Conservation (phyloP, 2,113 vertebrate genomes). For the Pogonocichla stellata region DNA sequence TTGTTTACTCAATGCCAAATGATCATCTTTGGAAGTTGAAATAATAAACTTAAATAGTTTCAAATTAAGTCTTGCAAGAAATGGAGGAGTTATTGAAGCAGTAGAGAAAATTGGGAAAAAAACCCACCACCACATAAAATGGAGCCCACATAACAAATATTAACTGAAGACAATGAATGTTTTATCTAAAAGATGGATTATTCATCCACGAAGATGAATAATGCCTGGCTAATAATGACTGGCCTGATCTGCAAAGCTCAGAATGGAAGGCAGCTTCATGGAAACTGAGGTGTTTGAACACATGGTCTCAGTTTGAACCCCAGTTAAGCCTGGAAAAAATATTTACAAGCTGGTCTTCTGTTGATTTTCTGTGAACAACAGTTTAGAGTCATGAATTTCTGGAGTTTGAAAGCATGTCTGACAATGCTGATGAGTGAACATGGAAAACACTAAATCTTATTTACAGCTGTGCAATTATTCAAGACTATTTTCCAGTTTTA, state of each 20-base stretch:
- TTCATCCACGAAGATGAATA: background rate
- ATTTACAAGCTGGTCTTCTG: background rate
- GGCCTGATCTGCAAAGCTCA: background rate
- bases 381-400: background rate
- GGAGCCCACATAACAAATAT: background rate
- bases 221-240: background rate
- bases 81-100: background rate
- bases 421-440: background rate
- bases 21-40: conserved; percentile 7
- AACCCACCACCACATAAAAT: rapidly evolving
- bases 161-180: background rate
- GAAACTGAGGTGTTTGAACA: background rate
- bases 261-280: background rate
- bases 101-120: background rate
- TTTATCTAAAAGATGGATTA: background rate
- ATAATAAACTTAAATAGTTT: conserved; percentile 32
- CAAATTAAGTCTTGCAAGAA: background rate
- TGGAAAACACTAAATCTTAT: background rate
- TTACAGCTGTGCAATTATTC: background rate
- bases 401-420: background rate
- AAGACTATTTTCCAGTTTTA: background rate
- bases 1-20: conserved; percentile 5
- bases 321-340: background rate
- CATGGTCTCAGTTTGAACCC: background rate
- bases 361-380: background rate